Conservation (phyloP, 2,888 invertebrate genomes). For the Allolobophora icterica region DNA sequence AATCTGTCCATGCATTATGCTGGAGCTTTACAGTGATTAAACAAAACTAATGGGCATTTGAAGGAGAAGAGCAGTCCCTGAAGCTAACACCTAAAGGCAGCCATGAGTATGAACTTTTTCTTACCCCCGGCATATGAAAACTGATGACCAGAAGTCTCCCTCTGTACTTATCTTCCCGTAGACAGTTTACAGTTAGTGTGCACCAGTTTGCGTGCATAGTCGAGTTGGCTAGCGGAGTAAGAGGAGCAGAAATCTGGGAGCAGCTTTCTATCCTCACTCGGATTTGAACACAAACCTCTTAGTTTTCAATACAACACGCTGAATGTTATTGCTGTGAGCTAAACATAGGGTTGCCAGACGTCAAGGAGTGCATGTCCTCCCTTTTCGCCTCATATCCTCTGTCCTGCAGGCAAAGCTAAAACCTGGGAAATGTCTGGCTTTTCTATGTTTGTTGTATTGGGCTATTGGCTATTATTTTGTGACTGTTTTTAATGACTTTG, state of each 20-base stretch:
- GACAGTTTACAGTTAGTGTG: no score
- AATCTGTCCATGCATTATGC: neutral
- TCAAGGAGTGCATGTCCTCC: no score
- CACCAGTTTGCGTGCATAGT: neutral
- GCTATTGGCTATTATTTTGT: no score
- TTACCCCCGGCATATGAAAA: neutral
- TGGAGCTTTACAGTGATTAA: neutral
- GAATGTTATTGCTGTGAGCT: no score
- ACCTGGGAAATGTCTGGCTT: no score
- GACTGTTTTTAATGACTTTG: no score
- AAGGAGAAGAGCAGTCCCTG: neutral
- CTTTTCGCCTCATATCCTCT: no score
- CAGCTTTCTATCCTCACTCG: neutral
- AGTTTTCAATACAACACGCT: no score
- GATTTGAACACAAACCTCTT: neutral
- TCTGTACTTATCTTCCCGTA: neutral
- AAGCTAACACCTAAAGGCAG: neutral
- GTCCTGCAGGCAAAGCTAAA: no score
- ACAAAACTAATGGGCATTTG: neutral
- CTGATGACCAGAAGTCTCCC: neutral
- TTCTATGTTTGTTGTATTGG: no score
- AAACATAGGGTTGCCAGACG: no score
- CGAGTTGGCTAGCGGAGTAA: neutral
- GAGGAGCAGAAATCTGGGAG: no score
- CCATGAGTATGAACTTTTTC: neutral